Percentiles rank a stretch among this genome's conserved stretches.
Conservation (phyloP, 1,140 invertebrate species). For the Nylanderia fulva region DNA sequence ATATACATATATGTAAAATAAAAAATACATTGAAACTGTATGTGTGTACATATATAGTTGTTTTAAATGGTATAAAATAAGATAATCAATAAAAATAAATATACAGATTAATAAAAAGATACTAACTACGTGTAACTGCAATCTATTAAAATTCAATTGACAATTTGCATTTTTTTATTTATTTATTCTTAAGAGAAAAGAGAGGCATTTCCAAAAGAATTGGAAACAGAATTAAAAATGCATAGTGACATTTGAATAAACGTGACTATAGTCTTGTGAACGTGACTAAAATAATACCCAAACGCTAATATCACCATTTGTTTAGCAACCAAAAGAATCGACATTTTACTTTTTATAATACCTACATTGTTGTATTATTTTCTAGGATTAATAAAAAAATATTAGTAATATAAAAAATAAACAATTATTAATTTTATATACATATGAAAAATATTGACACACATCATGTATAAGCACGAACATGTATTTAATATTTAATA, state of each 20-base stretch:
- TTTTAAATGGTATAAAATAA: neutral
- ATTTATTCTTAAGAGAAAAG: neutral
- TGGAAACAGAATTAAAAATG: neutral
- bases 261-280: neutral
- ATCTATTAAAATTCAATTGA: neutral
- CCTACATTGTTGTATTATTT: neutral
- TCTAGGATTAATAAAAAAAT: neutral
- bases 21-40: neutral
- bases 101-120: neutral
- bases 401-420: neutral
- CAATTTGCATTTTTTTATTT: neutral
- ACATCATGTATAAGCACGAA: too few relatives aligned
- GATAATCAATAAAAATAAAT: neutral
- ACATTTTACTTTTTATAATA: neutral
- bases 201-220: neutral
- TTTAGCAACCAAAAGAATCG: neutral
- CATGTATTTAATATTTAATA: too few relatives aligned
- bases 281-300: constrained; percentile 13
- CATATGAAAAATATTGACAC: too few relatives aligned
- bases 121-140: neutral
- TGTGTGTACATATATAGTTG: neutral
- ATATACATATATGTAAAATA: neutral
- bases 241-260: neutral
- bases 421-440: neutral
- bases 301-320: neutral